These are phyloP conservation scores for Pseudoatta argentina DNA, from an alignment of 1,140 invertebrate species.

Conservation along the genomic window DNA sequence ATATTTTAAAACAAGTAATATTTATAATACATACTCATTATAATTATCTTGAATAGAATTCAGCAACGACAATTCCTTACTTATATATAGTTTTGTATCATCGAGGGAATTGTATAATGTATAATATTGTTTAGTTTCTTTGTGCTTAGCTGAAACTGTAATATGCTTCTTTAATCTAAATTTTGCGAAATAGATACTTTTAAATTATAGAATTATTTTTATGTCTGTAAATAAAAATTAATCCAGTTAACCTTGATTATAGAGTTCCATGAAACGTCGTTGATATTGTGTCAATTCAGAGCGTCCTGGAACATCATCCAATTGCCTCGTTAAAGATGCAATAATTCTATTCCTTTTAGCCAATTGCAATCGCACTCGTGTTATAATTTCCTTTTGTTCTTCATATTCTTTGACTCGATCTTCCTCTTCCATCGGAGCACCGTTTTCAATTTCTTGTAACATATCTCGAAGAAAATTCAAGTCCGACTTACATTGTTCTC, in stretches of 20 bases:
- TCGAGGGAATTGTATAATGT: slow-evolving; percentile 98
- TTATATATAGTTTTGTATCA: slow-evolving; percentile 96
- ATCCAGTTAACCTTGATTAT: slow-evolving; percentile 93
- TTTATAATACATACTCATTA: slow-evolving; percentile 90
- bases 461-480: slow-evolving; percentile 87
- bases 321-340: slow-evolving; percentile 91
- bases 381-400: slow-evolving; percentile 88
- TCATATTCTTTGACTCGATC: slow-evolving; percentile 86
- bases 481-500: slow-evolving; percentile 91
- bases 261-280: slow-evolving; percentile 97
- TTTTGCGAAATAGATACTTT: slow-evolving; percentile 23
- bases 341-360: slow-evolving; percentile 95
- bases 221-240: neutral
- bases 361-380: slow-evolving; percentile 88
- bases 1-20: slow-evolving; percentile 41
- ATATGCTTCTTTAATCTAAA: slow-evolving; percentile 67
- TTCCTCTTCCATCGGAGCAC: slow-evolving; percentile 77
- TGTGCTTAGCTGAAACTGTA: slow-evolving; percentile 96
- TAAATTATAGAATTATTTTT: neutral
- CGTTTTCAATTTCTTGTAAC: slow-evolving; percentile 86
- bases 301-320: slow-evolving; percentile 96
- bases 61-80: slow-evolving; percentile 95
- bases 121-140: slow-evolving; percentile 99
- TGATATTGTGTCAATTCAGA: slow-evolving; percentile 98
- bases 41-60: slow-evolving; percentile 98